Evolutionary conservation across 2,113 vertebrate species (phyloP).

Genomic region (Rhineura floridana): DNA sequence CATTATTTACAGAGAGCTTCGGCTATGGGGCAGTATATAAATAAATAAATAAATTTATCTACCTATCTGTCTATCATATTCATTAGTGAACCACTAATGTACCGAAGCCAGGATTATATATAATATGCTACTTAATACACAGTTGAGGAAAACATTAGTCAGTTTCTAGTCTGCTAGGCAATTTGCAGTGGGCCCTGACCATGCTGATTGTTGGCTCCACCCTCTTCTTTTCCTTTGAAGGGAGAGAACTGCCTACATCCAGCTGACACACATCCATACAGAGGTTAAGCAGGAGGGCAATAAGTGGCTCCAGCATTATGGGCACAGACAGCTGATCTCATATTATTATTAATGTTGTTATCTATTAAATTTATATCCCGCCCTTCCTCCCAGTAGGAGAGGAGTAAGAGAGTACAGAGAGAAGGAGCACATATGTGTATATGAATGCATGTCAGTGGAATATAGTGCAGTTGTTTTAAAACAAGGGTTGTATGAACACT

Average conservation of each 20-base stretch:
- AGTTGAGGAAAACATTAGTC: not conserved
- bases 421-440: no score
- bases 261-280: not conserved
- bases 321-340: not conserved
- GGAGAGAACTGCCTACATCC: not conserved
- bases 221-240: not conserved
- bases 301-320: not conserved
- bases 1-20: no score
- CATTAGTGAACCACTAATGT: not conserved
- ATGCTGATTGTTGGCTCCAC: not conserved
- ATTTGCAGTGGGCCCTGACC: not conserved
- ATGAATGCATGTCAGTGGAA: no score
- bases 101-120: not conserved
- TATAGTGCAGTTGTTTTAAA: no score
- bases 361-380: no score
- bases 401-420: not conserved
- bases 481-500: no score
- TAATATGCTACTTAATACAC: not conserved
- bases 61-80: no score
- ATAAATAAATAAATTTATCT: no score
- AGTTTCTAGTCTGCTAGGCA: not conserved
- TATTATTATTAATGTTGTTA: no score
- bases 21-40: no score
- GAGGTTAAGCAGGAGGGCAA: not conserved
- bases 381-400: no score